phyloP scores from a whole-genome alignment of 2,113 vertebrate species.

The Pteruthius melanotis region DNA sequence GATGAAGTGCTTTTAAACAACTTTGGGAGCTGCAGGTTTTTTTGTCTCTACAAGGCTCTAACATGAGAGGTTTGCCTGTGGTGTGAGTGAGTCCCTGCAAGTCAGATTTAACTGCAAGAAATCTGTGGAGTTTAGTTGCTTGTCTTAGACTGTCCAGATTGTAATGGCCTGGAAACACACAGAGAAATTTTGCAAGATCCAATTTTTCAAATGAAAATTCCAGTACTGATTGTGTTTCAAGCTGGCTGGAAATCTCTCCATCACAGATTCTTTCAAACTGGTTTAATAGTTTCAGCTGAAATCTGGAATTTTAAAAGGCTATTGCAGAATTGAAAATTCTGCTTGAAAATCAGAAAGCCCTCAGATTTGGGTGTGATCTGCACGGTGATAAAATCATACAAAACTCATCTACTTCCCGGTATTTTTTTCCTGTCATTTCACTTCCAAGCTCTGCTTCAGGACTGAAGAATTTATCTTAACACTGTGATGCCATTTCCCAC shows the following conservation, averaged over 20 bases:
- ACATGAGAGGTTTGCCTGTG: background rate
- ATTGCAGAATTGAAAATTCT: background rate
- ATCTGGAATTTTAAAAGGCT: conserved; percentile 1
- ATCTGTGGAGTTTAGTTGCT: background rate
- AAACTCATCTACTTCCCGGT: background rate
- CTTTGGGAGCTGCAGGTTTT: fast-evolving
- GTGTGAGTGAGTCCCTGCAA: background rate
- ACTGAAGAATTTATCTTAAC: background rate
- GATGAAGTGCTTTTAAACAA: background rate
- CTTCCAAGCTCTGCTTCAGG: background rate
- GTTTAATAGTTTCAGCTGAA: conserved; percentile 19
- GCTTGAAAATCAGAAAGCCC: background rate
- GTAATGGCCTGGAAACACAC: background rate
- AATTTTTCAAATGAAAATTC: conserved; percentile 25
- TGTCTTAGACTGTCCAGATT: background rate
- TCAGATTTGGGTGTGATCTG: background rate
- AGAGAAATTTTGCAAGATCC: background rate
- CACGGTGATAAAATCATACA: background rate
- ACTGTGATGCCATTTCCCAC: background rate
- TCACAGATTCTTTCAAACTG: background rate
- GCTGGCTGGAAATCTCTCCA: background rate
- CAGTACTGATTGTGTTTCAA: background rate
- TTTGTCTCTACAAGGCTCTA: background rate
- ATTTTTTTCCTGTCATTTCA: background rate
- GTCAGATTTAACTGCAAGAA: background rate